Evolutionary conservation across 2,888 invertebrate species (phyloP).

Genomic region (Cantharis lateralis): DNA sequence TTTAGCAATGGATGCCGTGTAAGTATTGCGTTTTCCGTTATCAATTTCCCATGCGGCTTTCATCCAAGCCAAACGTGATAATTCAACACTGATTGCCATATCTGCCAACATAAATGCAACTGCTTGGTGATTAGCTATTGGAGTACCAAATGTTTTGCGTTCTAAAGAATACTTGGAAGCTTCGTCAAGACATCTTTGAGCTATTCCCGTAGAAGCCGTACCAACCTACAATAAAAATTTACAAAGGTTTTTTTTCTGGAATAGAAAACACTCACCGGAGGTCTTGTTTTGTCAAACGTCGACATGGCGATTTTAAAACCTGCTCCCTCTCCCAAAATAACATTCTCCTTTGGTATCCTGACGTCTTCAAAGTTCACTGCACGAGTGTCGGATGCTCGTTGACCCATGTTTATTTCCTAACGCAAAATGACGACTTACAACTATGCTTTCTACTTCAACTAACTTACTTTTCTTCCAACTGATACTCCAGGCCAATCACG

Average conservation of each 20-base stretch:
- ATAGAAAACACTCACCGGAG: constrained; percentile 66
- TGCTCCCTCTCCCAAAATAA: constrained; percentile 84
- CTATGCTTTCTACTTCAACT: not conserved
- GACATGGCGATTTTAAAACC: constrained; percentile 98
- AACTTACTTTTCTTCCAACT: constrained; percentile 82
- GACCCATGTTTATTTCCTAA: constrained; percentile 95
- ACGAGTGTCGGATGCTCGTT: constrained; percentile 91
- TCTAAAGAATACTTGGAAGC: constrained; percentile 90
- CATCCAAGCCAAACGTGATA: constrained; percentile 86
- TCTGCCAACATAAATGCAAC: constrained; percentile 95
- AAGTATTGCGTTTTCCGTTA: constrained; percentile 78
- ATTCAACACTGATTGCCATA: constrained; percentile 90
- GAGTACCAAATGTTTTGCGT: constrained; percentile 90
- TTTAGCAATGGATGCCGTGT: constrained; percentile 94
- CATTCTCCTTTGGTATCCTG: constrained; percentile 90
- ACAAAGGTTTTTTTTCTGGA: not conserved
- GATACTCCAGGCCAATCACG: constrained; percentile 84
- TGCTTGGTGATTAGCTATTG: constrained; percentile 83
- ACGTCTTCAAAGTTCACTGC: constrained; percentile 98
- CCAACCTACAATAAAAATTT: constrained; percentile 70
- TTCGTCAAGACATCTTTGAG: constrained; percentile 89
- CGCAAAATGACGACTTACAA: constrained; percentile 16
- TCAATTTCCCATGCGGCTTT: constrained; percentile 91
- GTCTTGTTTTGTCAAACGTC: constrained; percentile 93
- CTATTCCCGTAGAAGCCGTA: constrained; percentile 87